Conservation (phyloP, 1,140 invertebrate species). For the Eriosoma lanigerum region DNA sequence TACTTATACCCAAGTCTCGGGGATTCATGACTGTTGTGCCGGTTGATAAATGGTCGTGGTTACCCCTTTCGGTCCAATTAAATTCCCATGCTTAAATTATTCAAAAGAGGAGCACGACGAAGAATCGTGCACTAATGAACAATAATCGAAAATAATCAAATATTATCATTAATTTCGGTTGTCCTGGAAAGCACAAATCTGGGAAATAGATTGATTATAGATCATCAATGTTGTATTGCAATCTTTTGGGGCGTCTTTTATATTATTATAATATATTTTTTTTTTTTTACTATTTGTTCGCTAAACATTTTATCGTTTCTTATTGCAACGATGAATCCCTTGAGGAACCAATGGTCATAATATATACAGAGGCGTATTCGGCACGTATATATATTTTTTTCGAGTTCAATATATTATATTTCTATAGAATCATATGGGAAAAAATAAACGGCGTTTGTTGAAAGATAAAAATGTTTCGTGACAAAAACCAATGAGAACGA, state of each 20-base stretch:
- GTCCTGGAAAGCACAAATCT: neutral
- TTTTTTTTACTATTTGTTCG: neutral
- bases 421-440: constrained; percentile 1
- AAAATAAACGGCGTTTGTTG: neutral
- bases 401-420: neutral
- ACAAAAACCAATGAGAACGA: constrained; percentile 1
- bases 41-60: constrained; percentile 40
- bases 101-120: neutral
- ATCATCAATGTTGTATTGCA: constrained; percentile 16
- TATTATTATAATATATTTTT: neutral
- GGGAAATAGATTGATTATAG: constrained; percentile 26
- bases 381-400: constrained; percentile 17
- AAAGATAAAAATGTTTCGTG: constrained; percentile 10
- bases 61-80: constrained; percentile 26
- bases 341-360: constrained; percentile 34
- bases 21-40: neutral
- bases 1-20: neutral
- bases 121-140: constrained; percentile 16
- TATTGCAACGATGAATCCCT: neutral
- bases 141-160: constrained; percentile 45
- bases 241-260: neutral
- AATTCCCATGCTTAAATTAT: neutral
- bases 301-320: neutral
- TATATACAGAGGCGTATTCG: constrained; percentile 7
- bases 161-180: constrained; percentile 34